Percentiles rank a stretch among this genome's conserved stretches.
Conservation (phyloP, 2,797 vertebrate species). For the Anas capensis region DNA sequence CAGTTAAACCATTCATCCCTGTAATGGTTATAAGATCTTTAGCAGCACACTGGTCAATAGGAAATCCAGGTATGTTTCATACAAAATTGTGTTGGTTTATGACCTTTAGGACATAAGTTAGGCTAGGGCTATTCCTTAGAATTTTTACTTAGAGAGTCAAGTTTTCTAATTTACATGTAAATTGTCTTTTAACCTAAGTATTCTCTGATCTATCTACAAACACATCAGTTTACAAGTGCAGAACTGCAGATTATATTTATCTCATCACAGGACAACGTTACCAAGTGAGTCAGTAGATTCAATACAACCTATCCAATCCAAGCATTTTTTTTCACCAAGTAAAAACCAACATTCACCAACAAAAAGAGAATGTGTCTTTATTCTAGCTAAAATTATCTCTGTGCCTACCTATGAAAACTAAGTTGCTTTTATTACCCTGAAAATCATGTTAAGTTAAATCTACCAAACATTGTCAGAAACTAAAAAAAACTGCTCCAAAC, state of each 20-base stretch:
- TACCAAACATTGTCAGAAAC: fast-evolving
- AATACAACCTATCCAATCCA: neutral
- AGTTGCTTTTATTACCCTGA: neutral
- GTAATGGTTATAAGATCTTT: neutral
- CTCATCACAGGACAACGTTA: neutral
- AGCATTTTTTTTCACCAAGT: neutral
- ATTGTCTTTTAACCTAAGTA: neutral
- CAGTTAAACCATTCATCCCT: neutral
- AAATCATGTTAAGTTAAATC: neutral
- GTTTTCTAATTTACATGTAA: neutral
- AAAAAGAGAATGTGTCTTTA: neutral
- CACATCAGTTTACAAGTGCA: neutral
- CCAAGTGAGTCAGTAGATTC: neutral
- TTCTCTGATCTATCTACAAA: neutral
- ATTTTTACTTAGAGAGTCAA: neutral
- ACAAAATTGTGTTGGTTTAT: neutral
- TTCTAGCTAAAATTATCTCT: neutral
- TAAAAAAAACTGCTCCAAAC: neutral
- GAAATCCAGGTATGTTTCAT: neutral
- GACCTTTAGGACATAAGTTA: neutral
- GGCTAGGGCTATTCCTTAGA: neutral
- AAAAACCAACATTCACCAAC: neutral
- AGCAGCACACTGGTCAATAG: neutral
- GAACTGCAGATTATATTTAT: neutral
- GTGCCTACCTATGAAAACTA: neutral